These are phyloP conservation scores for Brachyalestes nurse DNA, from an alignment of 2,797 vertebrate genomes.

Conservation along the genomic window DNA sequence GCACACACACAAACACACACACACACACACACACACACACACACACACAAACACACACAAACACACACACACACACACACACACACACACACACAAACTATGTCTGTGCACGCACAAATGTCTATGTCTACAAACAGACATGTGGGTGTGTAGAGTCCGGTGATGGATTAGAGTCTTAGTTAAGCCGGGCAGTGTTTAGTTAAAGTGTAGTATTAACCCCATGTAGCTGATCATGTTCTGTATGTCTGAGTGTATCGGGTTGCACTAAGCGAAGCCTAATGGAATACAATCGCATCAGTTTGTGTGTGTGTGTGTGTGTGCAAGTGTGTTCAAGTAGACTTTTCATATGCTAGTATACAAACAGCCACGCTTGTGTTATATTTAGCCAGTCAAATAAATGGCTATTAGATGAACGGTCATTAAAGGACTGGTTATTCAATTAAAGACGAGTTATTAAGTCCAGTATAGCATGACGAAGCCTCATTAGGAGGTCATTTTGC, in stretches of 20 bases:
- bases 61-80: conserved; percentile 37
- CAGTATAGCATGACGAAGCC: neutral
- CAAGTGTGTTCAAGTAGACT: neutral
- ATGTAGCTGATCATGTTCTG: conserved; percentile 30
- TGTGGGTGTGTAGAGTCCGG: neutral
- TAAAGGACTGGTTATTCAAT: neutral
- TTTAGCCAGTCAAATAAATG: neutral
- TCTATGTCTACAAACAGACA: neutral
- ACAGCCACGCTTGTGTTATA: neutral
- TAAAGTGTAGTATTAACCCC: conserved; percentile 38
- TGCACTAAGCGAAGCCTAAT: conserved; percentile 9
- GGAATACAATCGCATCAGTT: conserved; percentile 22
- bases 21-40: conserved; percentile 18
- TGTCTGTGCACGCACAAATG: neutral
- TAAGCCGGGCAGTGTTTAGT: conserved; percentile 23
- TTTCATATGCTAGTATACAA: neutral
- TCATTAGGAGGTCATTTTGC: neutral
- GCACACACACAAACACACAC: conserved; percentile 39
- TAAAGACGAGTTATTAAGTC: neutral
- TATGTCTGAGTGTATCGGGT: conserved; percentile 35
- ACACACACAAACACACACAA: neutral
- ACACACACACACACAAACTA: conserved; percentile 27
- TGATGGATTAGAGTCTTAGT: conserved; percentile 2
- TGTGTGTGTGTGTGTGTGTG: neutral
- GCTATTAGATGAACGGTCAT: neutral